phyloP scores from a whole-genome alignment of 2,888 invertebrate genomes.

The Thera britannica region DNA sequence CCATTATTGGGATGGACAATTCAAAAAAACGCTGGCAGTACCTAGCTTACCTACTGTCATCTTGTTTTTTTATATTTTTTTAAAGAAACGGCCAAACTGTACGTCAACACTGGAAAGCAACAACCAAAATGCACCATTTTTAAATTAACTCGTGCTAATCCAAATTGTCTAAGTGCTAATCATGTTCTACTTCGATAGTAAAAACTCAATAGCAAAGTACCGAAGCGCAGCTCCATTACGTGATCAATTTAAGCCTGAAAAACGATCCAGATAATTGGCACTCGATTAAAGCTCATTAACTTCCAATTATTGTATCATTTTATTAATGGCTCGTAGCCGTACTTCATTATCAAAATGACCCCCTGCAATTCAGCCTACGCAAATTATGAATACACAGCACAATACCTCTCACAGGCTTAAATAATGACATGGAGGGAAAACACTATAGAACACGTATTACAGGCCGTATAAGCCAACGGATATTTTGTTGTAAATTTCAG shows the following conservation, averaged over 20 bases:
- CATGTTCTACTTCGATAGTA: no score
- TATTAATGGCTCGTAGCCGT: constrained; percentile 49
- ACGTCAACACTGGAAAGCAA: no score
- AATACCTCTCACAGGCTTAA: constrained; percentile 1
- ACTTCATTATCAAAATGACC: constrained; percentile 31
- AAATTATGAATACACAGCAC: constrained; percentile 7
- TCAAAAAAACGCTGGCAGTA: no score
- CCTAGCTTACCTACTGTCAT: no score
- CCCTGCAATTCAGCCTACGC: constrained; percentile 11
- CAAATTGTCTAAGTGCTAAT: no score
- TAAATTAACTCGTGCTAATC: no score
- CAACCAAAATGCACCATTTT: no score
- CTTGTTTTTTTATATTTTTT: no score
- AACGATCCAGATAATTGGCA: constrained; percentile 55
- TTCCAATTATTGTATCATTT: constrained; percentile 53
- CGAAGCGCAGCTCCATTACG: constrained; percentile 37
- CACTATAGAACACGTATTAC: constrained; percentile 9
- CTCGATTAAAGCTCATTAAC: constrained; percentile 60
- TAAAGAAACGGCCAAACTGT: no score
- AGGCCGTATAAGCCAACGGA: constrained; percentile 15
- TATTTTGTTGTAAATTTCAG: constrained; percentile 26
- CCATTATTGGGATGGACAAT: no score
- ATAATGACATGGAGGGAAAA: constrained; percentile 2
- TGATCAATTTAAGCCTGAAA: constrained; percentile 53
- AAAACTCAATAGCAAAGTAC: constrained; percentile 16